Percentiles rank a stretch among this genome's conserved stretches.
Conservation (phyloP, 2,797 vertebrate species). For the Selene dorsalis region DNA sequence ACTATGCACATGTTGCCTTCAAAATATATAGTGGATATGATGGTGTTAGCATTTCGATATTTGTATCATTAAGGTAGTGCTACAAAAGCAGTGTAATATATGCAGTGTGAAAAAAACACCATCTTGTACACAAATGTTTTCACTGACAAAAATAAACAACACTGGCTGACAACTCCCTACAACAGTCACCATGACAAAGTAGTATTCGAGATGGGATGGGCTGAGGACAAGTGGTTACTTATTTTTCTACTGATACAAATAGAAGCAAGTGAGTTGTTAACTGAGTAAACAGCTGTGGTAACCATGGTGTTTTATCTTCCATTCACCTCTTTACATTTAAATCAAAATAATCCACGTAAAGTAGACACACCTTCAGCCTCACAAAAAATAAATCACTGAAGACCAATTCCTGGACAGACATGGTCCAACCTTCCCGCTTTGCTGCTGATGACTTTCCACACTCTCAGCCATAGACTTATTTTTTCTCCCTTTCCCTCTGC, state of each 20-base stretch:
- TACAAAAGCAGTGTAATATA: background rate
- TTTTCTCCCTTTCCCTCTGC: background rate
- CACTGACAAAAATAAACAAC: constrained; percentile 58
- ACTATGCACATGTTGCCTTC: constrained; percentile 9
- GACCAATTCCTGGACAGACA: background rate
- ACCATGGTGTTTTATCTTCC: too few relatives aligned
- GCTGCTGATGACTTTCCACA: background rate
- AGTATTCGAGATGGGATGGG: background rate
- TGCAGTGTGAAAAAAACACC: background rate
- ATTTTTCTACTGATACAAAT: background rate
- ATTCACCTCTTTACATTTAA: background rate
- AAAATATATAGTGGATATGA: constrained; percentile 18
- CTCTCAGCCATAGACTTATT: background rate
- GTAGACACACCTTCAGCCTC: background rate
- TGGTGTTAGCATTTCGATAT: background rate
- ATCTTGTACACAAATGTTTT: background rate
- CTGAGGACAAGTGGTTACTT: background rate
- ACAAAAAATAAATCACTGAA: background rate
- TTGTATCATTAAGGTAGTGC: background rate
- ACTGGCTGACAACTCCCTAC: background rate
- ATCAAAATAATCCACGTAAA: background rate
- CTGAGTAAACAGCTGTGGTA: too few relatives aligned
- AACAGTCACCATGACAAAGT: background rate
- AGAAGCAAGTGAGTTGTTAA: background rate
- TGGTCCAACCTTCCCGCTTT: background rate